A percentile compares a stretch with the other conserved stretches of the same genome.
Conservation (phyloP, 2,113 vertebrate genomes). For the Notarius quadriscutis region DNA sequence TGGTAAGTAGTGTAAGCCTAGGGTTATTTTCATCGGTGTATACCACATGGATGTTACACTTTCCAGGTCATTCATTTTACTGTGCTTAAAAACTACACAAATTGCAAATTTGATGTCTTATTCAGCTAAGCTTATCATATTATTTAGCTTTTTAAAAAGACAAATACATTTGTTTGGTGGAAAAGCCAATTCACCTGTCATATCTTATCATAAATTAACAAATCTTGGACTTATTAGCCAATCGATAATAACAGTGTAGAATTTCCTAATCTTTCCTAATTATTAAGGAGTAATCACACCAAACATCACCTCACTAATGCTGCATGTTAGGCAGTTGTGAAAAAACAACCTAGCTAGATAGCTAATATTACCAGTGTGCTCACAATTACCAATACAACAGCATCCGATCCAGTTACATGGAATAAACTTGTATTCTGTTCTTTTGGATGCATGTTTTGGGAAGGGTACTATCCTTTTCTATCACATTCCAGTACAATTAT, state of each 20-base stretch:
- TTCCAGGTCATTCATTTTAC: neutral
- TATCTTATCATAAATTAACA: neutral
- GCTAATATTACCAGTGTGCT: neutral
- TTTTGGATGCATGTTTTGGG: neutral
- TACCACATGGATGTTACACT: neutral
- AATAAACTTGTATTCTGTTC: neutral
- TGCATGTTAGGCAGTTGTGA: neutral
- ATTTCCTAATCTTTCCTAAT: neutral
- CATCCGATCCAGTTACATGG: neutral
- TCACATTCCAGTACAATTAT: conserved; percentile 8
- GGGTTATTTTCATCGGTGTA: neutral
- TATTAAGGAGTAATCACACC: neutral
- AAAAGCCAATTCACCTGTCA: neutral
- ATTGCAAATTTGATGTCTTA: neutral
- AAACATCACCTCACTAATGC: neutral
- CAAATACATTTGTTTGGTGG: neutral
- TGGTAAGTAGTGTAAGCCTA: neutral
- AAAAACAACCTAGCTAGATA: neutral
- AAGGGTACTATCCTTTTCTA: neutral
- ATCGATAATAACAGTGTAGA: neutral
- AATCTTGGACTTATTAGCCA: neutral
- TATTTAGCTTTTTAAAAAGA: neutral
- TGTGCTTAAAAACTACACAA: neutral
- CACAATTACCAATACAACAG: neutral
- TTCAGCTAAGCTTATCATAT: neutral